These are phyloP conservation scores for Himalopsyche phryganea DNA, from an alignment of 1,140 invertebrate species.

Conservation along the genomic window DNA sequence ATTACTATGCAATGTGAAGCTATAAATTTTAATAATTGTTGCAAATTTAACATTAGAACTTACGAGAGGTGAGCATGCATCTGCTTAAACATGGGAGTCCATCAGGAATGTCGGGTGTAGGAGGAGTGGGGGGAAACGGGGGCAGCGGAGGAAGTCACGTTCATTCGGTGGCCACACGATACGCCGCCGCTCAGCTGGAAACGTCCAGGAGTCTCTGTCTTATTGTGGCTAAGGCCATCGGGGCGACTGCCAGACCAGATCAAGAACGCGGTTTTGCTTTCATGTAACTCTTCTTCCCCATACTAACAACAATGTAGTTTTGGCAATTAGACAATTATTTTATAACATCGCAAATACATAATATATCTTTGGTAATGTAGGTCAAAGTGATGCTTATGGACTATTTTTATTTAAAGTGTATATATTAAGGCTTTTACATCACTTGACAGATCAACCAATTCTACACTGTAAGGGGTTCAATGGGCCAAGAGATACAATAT, in stretches of 20 bases:
- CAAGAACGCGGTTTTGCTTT: slow-evolving; percentile 72
- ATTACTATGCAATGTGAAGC: no score
- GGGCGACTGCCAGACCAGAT: slow-evolving; percentile 61
- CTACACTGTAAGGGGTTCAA: no score
- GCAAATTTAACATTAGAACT: slow-evolving; percentile 67
- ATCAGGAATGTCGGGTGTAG: slow-evolving; percentile 38
- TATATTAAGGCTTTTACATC: no score
- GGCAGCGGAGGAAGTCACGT: slow-evolving; percentile 67
- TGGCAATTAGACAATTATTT: no score
- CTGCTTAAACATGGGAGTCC: slow-evolving; percentile 67
- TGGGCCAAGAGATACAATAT: no score
- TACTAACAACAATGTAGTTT: neutral
- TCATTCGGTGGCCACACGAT: slow-evolving; percentile 75
- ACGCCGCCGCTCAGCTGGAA: slow-evolving; percentile 75
- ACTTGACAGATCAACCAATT: no score
- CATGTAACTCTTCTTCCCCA: slow-evolving; percentile 54
- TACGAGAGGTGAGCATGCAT: slow-evolving; percentile 78
- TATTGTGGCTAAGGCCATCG: slow-evolving; percentile 64
- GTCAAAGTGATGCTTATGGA: no score
- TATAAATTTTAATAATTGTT: no score
- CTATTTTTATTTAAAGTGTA: no score
- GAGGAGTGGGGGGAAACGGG: slow-evolving; percentile 32
- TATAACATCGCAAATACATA: no score
- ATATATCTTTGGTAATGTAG: no score
- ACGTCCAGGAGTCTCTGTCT: slow-evolving; percentile 72